phyloP scores from a whole-genome alignment of 2,113 vertebrate species.

The Sebastes fasciatus region DNA sequence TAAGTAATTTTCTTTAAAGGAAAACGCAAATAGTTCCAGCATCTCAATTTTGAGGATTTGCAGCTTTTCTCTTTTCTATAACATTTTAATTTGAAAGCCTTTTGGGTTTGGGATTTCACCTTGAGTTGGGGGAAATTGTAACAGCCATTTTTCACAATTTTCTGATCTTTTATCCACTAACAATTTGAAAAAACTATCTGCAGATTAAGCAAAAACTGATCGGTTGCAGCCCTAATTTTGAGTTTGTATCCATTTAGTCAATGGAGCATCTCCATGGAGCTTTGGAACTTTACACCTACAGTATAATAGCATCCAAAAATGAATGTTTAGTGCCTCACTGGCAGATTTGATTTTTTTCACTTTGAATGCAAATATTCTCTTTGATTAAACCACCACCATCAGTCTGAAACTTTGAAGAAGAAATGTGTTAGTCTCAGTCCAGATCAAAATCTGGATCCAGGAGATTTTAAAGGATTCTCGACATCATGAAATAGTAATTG shows the following conservation, averaged over 20 bases:
- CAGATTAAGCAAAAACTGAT: slow-evolving; percentile 25
- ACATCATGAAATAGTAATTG: background rate
- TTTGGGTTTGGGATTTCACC: background rate
- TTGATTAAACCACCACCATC: background rate
- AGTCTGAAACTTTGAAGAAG: slow-evolving; percentile 5
- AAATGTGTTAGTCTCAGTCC: too few relatives aligned
- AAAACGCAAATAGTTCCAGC: background rate
- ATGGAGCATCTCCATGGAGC: background rate
- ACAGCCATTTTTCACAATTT: background rate
- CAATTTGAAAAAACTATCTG: background rate
- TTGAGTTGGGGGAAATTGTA: background rate
- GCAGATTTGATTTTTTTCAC: slow-evolving; percentile 2
- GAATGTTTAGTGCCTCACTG: background rate
- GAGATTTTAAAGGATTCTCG: slow-evolving; percentile 1
- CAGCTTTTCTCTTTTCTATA: background rate
- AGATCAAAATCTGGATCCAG: too few relatives aligned
- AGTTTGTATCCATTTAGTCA: slow-evolving; percentile 17
- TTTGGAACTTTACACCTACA: slow-evolving; percentile 41
- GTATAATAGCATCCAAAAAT: slow-evolving; percentile 18
- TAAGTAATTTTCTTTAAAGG: background rate
- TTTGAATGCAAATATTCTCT: slow-evolving; percentile 4
- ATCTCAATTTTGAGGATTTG: background rate
- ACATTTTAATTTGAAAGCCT: background rate
- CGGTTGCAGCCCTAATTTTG: slow-evolving; percentile 5
- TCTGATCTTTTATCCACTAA: slow-evolving; percentile 11